Evolutionary conservation across 2,113 vertebrate genomes (phyloP), one percentile per base, ranked within the genome.

Genomic region (Panthera leo): DNA sequence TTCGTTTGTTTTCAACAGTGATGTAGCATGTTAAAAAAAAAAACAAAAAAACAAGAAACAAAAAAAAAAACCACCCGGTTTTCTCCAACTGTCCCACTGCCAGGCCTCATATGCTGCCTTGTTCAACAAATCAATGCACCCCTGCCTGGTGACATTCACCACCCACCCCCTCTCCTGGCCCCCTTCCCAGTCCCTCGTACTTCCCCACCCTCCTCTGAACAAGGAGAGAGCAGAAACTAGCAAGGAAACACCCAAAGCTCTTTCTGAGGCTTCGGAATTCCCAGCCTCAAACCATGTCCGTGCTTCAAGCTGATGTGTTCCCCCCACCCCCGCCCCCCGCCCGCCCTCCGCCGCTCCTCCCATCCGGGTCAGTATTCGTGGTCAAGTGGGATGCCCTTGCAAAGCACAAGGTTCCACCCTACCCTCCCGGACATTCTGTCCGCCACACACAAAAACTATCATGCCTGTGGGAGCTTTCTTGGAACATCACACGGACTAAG

Each of bases 1-100:
- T 98, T 98, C 71, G 96, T 98, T 98, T 95, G 97, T 99, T 99
- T 98, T 98, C 96, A 98, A 98, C 97, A 97, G 98, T 99, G 98
- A 99, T 99, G 99, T 99, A 99, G 99, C 99, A 99, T 98, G 98
- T 98, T 98, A 97, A 95, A 97, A 93, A 58, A 68, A 25, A 5
- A 55, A 55, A 16, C 36, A 39, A 61, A 75, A n/a, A 90, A 67
- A 67, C 2, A 48, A 45, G 42, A 45, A 45, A 45, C 42, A 45
- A 45, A 82, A 34, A 14, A 86, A 63, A 88, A 82, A 83, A 91
- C 63, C 51, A 98, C 95, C 97, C 91, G 90, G 98, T 98, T 96
- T 98, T 96, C 98, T 98, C 98, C 79, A 45, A 92, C 86, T 75
- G 61, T 98, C 98, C 98, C 98, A 98, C 98, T 99, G 98, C 98